A percentile compares a stretch with the other conserved stretches of the same genome.
These are phyloP conservation scores for Ficedula albicollis DNA, from an alignment of 2,797 vertebrate genomes.

Conservation along the genomic window DNA sequence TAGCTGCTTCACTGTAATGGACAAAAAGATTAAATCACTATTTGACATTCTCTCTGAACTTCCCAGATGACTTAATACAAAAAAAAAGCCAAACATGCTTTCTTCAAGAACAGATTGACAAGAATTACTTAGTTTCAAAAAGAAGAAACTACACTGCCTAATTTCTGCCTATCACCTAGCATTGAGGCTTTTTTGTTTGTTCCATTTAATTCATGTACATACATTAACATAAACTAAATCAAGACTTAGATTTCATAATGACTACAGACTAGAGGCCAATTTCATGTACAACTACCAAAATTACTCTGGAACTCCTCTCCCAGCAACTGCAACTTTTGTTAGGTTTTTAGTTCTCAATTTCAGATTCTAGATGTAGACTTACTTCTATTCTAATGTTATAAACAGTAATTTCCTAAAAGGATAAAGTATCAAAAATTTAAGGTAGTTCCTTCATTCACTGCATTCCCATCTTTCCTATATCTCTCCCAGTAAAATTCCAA, in stretches of 20 bases:
- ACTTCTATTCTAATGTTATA: neutral
- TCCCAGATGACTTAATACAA: neutral
- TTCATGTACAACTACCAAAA: neutral
- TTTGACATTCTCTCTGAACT: neutral
- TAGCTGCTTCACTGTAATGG: neutral
- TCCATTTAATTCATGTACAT: neutral
- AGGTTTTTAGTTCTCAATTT: neutral
- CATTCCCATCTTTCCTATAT: neutral
- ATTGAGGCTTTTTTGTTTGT: rapidly evolving
- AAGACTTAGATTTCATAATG: neutral
- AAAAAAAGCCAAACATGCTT: neutral
- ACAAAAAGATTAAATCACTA: neutral
- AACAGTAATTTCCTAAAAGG: neutral
- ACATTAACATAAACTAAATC: neutral
- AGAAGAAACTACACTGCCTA: neutral
- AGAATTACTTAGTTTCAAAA: neutral
- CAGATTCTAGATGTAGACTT: neutral
- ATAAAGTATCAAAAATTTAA: neutral
- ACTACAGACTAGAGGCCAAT: neutral
- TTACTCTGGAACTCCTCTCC: neutral
- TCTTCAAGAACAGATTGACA: neutral
- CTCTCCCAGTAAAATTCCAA: neutral
- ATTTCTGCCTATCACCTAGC: neutral
- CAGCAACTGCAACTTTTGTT: neutral
- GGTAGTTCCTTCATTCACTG: neutral